Percentiles rank a stretch among this genome's conserved stretches.
Evolutionary conservation across 2,888 invertebrate genomes (phyloP).

Genomic region (Nysson spinosus): DNA sequence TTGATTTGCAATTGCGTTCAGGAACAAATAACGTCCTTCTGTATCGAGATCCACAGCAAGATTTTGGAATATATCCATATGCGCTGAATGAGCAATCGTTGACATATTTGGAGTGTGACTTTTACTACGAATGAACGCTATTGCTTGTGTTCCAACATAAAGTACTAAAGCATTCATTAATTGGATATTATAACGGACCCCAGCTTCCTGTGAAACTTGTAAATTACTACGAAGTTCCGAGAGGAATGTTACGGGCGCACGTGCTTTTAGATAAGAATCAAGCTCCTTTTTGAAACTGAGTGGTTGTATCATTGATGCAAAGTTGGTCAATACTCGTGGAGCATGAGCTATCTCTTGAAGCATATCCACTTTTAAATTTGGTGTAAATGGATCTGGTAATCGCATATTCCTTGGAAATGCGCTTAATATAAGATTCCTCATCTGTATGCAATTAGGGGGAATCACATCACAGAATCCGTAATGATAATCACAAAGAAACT

Average conservation of each 20-base stretch:
- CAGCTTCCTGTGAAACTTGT: conserved; percentile 90
- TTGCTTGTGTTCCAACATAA: conserved; percentile 98
- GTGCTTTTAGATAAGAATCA: conserved; percentile 96
- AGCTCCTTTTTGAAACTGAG: conserved; percentile 95
- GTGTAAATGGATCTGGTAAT: conserved; percentile 98
- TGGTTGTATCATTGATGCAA: conserved; percentile 91
- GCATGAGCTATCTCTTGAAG: conserved; percentile 92
- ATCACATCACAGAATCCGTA: conserved; percentile 99
- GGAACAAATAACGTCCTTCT: conserved; percentile 97
- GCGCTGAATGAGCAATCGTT: conserved; percentile 98
- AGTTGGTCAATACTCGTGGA: conserved; percentile 93
- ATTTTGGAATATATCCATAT: conserved; percentile 99
- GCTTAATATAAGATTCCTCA: conserved; percentile 98
- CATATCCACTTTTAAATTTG: conserved; percentile 96
- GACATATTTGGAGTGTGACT: conserved; percentile 96
- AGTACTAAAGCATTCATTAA: conserved; percentile 98
- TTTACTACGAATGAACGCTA: conserved; percentile 92
- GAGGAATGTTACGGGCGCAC: conserved; percentile 96
- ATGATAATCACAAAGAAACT: conserved; percentile 99
- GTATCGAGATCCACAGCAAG: conserved; percentile 98
- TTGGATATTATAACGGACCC: conserved; percentile 95
- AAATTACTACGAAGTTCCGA: conserved; percentile 94
- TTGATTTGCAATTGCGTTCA: conserved; percentile 99
- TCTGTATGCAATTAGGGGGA: conserved; percentile 99
- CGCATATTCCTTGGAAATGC: conserved; percentile 99